Evolutionary conservation across 1,140 invertebrate species (phyloP).

Genomic region (Drosophila rufa): DNA sequence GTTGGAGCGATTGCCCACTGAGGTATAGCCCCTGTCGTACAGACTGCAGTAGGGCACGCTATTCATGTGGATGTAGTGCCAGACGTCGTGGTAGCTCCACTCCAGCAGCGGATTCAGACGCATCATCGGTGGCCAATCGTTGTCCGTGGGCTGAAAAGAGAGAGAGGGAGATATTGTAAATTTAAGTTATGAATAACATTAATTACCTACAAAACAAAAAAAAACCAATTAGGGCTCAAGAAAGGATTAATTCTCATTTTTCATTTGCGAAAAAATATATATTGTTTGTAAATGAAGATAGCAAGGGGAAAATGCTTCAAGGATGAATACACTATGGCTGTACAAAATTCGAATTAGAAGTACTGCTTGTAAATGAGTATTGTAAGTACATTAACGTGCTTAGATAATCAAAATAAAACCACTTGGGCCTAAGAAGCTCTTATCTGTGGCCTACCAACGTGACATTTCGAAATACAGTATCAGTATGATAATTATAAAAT

Average conservation of each 20-base stretch:
- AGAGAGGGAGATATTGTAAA: neutral
- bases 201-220: neutral
- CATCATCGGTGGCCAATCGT: constrained; percentile 94
- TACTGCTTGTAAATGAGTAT: neutral
- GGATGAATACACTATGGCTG: neutral
- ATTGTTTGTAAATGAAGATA: neutral
- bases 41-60: constrained; percentile 94
- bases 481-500: constrained; percentile 5
- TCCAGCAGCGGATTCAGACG: constrained; percentile 94
- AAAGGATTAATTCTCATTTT: neutral
- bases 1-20: constrained; percentile 92
- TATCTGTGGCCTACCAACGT: constrained; percentile 12
- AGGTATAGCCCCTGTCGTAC: constrained; percentile 96
- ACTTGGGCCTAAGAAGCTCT: neutral
- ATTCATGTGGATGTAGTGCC: constrained; percentile 92
- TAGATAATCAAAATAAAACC: constrained; percentile 6
- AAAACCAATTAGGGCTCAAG: neutral
- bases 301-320: too few species aligned
- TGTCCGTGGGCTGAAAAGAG: constrained; percentile 90
- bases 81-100: constrained; percentile 95
- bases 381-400: neutral
- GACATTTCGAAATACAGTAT: constrained; percentile 1
- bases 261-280: neutral
- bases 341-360: too few species aligned
- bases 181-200: neutral